These are phyloP conservation scores for Colossoma macropomum DNA, from an alignment of 2,113 vertebrate species.

Conservation along the genomic window DNA sequence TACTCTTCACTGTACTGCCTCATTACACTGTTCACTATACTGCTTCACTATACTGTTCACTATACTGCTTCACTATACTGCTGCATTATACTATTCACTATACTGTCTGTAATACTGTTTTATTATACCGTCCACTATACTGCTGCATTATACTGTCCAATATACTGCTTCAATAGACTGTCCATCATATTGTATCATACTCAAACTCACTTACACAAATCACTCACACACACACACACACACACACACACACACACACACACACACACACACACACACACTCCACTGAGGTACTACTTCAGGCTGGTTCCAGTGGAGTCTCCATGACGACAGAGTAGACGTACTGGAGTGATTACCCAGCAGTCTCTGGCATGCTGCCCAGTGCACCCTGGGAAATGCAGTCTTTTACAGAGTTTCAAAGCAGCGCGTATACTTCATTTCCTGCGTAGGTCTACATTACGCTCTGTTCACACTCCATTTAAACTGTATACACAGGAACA, in stretches of 20 bases:
- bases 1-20: background rate
- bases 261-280: conserved; percentile 26
- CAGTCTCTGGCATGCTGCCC: conserved; percentile 40
- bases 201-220: no score
- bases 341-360: conserved; percentile 40
- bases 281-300: background rate
- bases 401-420: conserved; percentile 28
- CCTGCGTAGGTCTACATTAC: no score
- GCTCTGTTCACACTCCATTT: no score
- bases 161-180: background rate
- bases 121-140: background rate
- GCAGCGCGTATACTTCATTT: no score
- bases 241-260: conserved; percentile 16
- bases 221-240: conserved; percentile 22
- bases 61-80: background rate
- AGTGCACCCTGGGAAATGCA: conserved; percentile 55
- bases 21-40: background rate
- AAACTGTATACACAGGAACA: no score
- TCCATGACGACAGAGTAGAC: conserved; percentile 47
- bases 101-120: background rate
- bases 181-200: no score
- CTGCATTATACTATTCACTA: background rate
- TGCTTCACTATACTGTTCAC: background rate
- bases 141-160: background rate
- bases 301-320: conserved; percentile 25